phyloP scores from a whole-genome alignment of 2,888 invertebrate genomes.

The Geotrupes spiniger region DNA sequence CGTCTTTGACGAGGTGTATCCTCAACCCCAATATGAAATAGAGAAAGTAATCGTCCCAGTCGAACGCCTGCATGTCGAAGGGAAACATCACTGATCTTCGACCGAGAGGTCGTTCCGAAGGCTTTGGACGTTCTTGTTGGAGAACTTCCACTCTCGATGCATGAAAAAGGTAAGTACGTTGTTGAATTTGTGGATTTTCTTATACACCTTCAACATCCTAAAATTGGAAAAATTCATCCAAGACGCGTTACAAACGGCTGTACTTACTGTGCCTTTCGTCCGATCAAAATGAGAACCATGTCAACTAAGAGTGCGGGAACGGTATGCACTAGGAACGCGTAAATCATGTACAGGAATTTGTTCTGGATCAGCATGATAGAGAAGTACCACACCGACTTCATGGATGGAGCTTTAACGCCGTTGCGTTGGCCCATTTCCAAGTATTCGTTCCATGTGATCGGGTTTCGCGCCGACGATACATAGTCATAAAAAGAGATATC shows the following conservation, averaged over 20 bases:
- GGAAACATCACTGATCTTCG: constrained; percentile 58
- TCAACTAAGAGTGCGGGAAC: constrained; percentile 63
- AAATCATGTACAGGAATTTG: constrained; percentile 46
- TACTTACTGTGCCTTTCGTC: constrained; percentile 52
- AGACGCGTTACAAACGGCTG: too few species aligned
- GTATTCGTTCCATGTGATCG: constrained; percentile 75
- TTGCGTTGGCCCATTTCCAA: constrained; percentile 52
- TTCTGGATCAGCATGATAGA: constrained; percentile 35
- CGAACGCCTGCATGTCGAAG: constrained; percentile 67
- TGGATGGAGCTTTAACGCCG: constrained; percentile 54
- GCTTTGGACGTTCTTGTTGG: constrained; percentile 53
- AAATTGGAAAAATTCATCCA: constrained; percentile 23
- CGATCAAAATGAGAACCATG: constrained; percentile 49
- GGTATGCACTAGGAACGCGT: constrained; percentile 58
- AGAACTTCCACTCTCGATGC: constrained; percentile 59
- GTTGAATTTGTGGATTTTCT: constrained; percentile 75
- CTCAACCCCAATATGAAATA: constrained; percentile 70
- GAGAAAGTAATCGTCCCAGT: constrained; percentile 70
- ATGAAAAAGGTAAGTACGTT: constrained; percentile 74
- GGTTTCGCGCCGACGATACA: constrained; percentile 77
- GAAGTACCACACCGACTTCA: constrained; percentile 55
- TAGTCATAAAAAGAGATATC: constrained; percentile 73
- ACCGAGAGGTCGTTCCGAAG: constrained; percentile 55
- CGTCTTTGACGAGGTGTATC: constrained; percentile 73
- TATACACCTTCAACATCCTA: constrained; percentile 76